A percentile compares a stretch with the other conserved stretches of the same genome.
phyloP scores from a whole-genome alignment of 2,113 vertebrate genomes.

The Anhinga anhinga region DNA sequence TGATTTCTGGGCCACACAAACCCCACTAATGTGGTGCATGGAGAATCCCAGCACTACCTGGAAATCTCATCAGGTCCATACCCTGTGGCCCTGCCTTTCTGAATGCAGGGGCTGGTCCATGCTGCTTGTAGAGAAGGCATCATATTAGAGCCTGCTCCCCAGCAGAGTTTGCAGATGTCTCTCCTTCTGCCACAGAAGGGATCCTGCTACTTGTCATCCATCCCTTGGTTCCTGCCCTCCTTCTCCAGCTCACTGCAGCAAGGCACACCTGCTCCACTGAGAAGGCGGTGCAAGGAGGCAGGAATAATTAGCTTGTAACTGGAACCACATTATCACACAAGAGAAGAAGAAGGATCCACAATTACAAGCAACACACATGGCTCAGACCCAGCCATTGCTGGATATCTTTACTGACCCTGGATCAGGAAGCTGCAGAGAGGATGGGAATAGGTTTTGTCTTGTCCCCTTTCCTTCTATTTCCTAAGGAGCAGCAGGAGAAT shows the following conservation, averaged over 20 bases:
- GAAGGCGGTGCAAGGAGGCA: background rate
- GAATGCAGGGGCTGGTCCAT: background rate
- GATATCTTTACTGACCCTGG: background rate
- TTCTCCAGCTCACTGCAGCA: background rate
- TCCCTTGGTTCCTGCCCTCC: background rate
- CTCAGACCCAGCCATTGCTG: background rate
- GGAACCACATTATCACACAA: background rate
- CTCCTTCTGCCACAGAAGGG: background rate
- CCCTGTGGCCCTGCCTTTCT: background rate
- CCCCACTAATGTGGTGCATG: background rate
- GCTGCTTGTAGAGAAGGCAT: background rate
- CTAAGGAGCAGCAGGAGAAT: background rate
- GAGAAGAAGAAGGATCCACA: background rate
- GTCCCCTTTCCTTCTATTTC: background rate
- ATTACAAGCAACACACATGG: rapidly evolving
- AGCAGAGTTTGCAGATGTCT: background rate
- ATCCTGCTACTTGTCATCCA: background rate
- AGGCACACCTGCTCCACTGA: background rate
- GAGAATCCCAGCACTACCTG: background rate
- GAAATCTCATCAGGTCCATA: background rate
- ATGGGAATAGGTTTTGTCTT: background rate
- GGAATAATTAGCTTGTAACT: background rate
- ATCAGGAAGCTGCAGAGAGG: background rate
- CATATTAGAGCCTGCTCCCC: background rate
- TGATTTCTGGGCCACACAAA: background rate